These are phyloP conservation scores for Rhodeus uyekii DNA, from an alignment of 2,797 vertebrate species.

Conservation along the genomic window DNA sequence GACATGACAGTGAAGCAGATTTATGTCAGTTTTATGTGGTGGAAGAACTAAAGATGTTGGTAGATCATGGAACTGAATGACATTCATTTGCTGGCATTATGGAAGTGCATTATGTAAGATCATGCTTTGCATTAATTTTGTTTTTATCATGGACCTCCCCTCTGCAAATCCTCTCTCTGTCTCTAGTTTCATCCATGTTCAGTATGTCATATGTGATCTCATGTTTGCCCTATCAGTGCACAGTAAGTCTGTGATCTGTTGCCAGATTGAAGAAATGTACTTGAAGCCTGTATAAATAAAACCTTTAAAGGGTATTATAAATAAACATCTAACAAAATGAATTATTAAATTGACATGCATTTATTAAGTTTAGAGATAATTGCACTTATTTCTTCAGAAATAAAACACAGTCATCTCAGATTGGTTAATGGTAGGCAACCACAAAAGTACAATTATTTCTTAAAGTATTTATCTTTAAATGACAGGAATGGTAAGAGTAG, in stretches of 20 bases:
- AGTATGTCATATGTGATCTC: conserved; percentile 52
- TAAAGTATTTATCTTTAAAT: background rate
- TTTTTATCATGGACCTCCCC: conserved; percentile 50
- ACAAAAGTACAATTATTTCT: background rate
- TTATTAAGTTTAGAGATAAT: background rate
- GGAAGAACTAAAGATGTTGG: conserved; percentile 28
- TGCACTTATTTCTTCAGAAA: background rate
- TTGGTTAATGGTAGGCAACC: background rate
- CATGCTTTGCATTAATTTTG: background rate
- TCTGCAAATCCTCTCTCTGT: conserved; percentile 46
- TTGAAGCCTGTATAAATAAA: background rate
- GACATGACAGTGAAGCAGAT: background rate
- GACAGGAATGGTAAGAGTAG: background rate
- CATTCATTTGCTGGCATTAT: conserved; percentile 32
- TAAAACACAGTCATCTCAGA: background rate
- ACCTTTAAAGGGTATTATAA: background rate
- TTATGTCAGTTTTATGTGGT: conserved; percentile 21
- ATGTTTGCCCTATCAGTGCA: conserved; percentile 53
- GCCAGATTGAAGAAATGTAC: conserved; percentile 25
- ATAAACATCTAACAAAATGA: background rate
- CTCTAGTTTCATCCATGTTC: conserved; percentile 59
- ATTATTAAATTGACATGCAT: background rate
- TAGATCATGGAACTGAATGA: conserved; percentile 15
- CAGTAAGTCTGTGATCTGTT: conserved; percentile 15
- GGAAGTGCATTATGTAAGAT: conserved; percentile 51